A percentile compares a stretch with the other conserved stretches of the same genome.
These are phyloP conservation scores for Conopomorpha cramerella DNA, from an alignment of 1,140 invertebrate species.

Conservation along the genomic window DNA sequence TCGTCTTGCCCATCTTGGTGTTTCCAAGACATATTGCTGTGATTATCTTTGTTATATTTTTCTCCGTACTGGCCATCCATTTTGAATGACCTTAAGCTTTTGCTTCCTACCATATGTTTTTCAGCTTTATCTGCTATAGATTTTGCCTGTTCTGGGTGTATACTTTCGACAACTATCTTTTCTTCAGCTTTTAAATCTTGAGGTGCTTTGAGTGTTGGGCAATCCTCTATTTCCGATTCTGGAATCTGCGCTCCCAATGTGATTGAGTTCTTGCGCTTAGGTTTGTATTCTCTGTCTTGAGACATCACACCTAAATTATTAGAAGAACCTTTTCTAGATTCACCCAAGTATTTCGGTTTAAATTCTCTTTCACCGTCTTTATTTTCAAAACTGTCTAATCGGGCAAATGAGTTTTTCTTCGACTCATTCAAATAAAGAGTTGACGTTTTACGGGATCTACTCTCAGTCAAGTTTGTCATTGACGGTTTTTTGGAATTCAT, in stretches of 20 bases:
- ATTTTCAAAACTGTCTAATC: no score
- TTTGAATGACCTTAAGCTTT: slow-evolving; percentile 43
- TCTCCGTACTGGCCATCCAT: slow-evolving; percentile 43
- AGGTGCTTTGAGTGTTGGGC: slow-evolving; percentile 48
- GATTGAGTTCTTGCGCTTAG: slow-evolving; percentile 44
- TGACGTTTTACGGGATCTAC: slow-evolving; percentile 43
- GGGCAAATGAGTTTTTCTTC: slow-evolving; percentile 54
- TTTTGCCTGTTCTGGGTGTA: slow-evolving; percentile 38
- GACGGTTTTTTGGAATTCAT: slow-evolving; percentile 49
- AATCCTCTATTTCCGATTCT: slow-evolving; percentile 54
- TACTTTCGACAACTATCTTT: slow-evolving; percentile 39
- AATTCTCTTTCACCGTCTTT: no score
- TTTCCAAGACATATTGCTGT: slow-evolving; percentile 39
- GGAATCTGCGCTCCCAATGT: slow-evolving; percentile 44
- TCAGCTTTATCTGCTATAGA: slow-evolving; percentile 36
- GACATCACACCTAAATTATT: slow-evolving; percentile 34
- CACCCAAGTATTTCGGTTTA: background rate
- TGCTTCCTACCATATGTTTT: slow-evolving; percentile 32
- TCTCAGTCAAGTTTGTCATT: slow-evolving; percentile 47
- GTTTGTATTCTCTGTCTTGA: slow-evolving; percentile 36
- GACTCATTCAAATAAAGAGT: slow-evolving; percentile 49
- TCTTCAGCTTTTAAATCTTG: slow-evolving; percentile 58
- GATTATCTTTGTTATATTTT: slow-evolving; percentile 42
- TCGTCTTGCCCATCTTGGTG: slow-evolving; percentile 42
- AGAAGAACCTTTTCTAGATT: no score